These are phyloP conservation scores for Spongia lamella DNA, from an alignment of 37 sponge, comb jelly and placozoan genomes.

Conservation along the genomic window DNA sequence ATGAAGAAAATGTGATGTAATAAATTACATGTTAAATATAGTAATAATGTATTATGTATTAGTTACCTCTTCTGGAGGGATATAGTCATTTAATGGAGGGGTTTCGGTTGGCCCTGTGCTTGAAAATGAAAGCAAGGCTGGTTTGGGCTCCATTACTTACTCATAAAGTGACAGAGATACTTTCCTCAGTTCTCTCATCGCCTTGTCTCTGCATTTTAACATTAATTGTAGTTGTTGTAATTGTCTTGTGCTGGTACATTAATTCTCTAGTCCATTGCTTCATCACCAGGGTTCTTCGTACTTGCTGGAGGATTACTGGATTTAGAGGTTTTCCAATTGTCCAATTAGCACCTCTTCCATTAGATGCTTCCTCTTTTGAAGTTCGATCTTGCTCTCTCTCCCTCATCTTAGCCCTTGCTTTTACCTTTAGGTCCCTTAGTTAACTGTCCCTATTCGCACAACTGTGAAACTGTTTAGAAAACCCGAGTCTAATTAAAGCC, in stretches of 20 bases:
- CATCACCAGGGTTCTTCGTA: constrained; percentile 45
- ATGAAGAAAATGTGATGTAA: no score
- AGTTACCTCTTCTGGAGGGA: constrained; percentile 62
- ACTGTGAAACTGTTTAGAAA: neutral
- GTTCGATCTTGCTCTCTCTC: constrained; percentile 29
- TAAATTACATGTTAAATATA: no score
- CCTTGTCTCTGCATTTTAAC: constrained; percentile 58
- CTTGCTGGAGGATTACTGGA: constrained; percentile 83
- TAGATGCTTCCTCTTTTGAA: constrained; percentile 49
- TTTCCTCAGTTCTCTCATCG: constrained; percentile 75
- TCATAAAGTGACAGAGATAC: constrained; percentile 63
- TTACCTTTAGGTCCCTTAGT: constrained; percentile 34
- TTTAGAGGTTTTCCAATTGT: constrained; percentile 70
- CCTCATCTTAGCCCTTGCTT: constrained; percentile 37
- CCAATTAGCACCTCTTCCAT: constrained; percentile 44
- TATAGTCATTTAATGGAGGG: constrained; percentile 62
- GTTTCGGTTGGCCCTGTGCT: constrained; percentile 55
- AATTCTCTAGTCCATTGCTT: constrained; percentile 73
- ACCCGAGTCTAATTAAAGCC: constrained; percentile 41
- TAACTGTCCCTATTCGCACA: neutral
- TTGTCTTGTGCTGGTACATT: constrained; percentile 66
- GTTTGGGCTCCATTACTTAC: constrained; percentile 50
- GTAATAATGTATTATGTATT: no score
- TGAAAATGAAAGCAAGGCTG: constrained; percentile 62
- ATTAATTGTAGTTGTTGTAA: constrained; percentile 32